Conservation (phyloP, 37 sponge, comb jelly and placozoan species). For the Aphrocallistes beatrix region DNA sequence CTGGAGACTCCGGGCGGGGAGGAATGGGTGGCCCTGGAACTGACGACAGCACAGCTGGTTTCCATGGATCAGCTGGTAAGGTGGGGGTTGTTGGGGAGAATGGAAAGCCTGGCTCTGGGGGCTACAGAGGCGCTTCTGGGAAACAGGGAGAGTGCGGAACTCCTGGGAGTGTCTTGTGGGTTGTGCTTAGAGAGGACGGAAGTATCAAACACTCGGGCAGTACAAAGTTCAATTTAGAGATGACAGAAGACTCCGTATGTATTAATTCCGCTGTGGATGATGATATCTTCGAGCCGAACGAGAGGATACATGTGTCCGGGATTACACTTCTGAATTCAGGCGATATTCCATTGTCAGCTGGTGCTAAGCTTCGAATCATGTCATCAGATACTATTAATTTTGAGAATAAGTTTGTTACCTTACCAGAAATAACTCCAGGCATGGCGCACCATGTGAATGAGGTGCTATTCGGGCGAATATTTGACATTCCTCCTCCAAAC, state of each 20-base stretch:
- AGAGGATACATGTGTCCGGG: constrained; percentile 24
- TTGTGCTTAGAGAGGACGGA: background rate
- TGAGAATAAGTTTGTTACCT: constrained; percentile 31
- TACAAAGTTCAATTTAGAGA: constrained; percentile 33
- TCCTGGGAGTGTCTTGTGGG: constrained; percentile 44
- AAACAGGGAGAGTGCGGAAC: background rate
- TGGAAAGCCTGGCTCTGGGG: background rate
- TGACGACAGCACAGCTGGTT: background rate
- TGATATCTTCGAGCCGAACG: constrained; percentile 48
- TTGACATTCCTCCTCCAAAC: constrained; percentile 58
- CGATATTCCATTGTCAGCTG: constrained; percentile 47
- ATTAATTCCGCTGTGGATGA: background rate
- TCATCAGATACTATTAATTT: constrained; percentile 50
- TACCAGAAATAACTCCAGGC: constrained; percentile 38
- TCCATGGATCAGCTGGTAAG: background rate
- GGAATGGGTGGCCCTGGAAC: constrained; percentile 7
- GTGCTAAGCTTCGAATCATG: constrained; percentile 42
- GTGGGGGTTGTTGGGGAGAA: background rate
- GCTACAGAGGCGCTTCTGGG: constrained; percentile 26
- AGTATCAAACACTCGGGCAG: background rate
- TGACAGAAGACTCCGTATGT: constrained; percentile 11
- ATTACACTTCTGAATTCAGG: constrained; percentile 37
- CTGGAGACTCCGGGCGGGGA: background rate
- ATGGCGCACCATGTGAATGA: constrained; percentile 30
- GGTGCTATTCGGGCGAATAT: constrained; percentile 48